phyloP scores from a whole-genome alignment of 2,113 vertebrate species.

The Pseudois nayaur region DNA sequence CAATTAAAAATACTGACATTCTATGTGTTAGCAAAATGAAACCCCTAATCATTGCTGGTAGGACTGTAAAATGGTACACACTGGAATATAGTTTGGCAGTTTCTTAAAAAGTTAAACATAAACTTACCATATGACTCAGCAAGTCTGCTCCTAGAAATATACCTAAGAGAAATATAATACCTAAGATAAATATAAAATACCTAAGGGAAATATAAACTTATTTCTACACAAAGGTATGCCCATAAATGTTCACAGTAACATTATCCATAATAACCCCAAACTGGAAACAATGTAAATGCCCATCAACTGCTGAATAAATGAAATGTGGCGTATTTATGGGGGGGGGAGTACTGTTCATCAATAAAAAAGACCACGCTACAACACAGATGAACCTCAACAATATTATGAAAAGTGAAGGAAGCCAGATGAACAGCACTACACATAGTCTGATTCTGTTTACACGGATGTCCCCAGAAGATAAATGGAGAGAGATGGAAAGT shows the following conservation, averaged over 20 bases:
- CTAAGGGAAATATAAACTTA: neutral
- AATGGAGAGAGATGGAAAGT: neutral
- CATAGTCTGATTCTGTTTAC: neutral
- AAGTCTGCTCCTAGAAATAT: constrained; percentile 4
- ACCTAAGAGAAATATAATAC: neutral
- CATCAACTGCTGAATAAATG: neutral
- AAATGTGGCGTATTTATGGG: neutral
- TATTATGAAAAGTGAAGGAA: neutral
- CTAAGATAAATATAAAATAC: neutral
- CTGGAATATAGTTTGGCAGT: neutral
- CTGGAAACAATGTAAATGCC: neutral
- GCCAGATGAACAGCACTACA: neutral
- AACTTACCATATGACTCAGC: neutral
- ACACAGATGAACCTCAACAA: neutral
- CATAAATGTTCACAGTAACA: neutral
- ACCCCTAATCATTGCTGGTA: neutral
- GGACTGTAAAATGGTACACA: neutral
- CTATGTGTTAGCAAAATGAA: neutral
- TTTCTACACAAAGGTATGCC: neutral
- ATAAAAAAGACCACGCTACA: neutral
- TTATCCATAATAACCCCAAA: neutral
- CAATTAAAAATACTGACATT: neutral
- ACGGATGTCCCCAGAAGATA: neutral
- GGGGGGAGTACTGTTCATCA: neutral
- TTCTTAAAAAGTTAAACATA: constrained; percentile 6